Conservation (phyloP, 53 echinoderm and acorn worm genomes). For the Pentamera pediparva region DNA sequence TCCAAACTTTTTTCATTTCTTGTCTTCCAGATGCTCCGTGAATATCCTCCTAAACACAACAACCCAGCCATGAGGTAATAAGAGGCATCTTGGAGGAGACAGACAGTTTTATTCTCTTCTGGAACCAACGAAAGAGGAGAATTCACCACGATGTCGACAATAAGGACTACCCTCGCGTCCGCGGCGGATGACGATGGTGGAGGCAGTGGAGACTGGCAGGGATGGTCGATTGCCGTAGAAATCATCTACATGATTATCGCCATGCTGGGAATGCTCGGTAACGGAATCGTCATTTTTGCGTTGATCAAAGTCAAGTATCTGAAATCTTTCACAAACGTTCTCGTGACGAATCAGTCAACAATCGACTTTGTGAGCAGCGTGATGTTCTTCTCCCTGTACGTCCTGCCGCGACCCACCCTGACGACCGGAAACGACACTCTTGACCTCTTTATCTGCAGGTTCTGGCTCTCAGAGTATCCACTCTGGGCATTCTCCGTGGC, state of each 20-base stretch:
- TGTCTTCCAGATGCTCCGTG: background rate
- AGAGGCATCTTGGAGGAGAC: background rate
- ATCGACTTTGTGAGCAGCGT: constrained; percentile 69
- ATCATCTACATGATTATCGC: constrained; percentile 54
- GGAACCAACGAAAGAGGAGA: background rate
- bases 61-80: background rate
- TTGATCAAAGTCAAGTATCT: constrained; percentile 47
- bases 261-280: constrained; percentile 58
- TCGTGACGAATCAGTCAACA: constrained; percentile 68
- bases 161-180: background rate
- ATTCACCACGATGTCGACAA: background rate
- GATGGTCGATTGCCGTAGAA: constrained; percentile 22
- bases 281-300: constrained; percentile 66
- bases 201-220: background rate
- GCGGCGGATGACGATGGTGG: background rate
- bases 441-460: constrained; percentile 52
- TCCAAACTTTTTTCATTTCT: background rate
- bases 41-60: background rate
- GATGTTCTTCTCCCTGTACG: constrained; percentile 57
- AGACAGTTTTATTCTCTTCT: background rate
- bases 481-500: constrained; percentile 70
- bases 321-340: constrained; percentile 60
- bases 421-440: constrained; percentile 16
- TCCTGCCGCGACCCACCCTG: constrained; percentile 40
- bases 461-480: constrained; percentile 74